Base-by-base conservation (phyloP, 2,888 invertebrate species). In the Nemoura dubitans region DNA sequence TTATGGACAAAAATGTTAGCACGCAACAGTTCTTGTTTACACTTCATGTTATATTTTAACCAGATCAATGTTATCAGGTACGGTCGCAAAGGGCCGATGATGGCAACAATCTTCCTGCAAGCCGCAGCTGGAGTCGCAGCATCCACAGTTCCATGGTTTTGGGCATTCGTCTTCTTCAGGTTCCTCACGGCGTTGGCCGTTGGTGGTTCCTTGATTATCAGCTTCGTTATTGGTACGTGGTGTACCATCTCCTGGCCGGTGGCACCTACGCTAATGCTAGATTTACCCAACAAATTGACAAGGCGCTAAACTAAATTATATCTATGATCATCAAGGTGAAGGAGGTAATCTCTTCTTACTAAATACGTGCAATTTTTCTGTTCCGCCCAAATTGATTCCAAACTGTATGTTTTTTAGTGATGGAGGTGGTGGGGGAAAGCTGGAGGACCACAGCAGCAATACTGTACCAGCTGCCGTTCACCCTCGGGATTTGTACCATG, bases 201-300 rank as follows among this genome's bases (percentile, higher is more conserved):
- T 89, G 95, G 94, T 87, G 95, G 95, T 2, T 93, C 94, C 36
- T 93, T 94, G 88, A 93, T 94, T 26, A 93, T 94, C 88, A 94
- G 95, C 0, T 95, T 95, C 90, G 95, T 95, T 0, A 91, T 95
- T 89, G 94, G 94, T 90, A 93, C n/a, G n/a, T n/a, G n/a, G n/a
- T n/a, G n/a, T n/a, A n/a, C n/a, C n/a, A n/a, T n/a, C n/a, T n/a
- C n/a, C n/a, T n/a, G n/a, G n/a, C n/a, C n/a, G n/a, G n/a, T n/a
- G n/a, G n/a, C n/a, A n/a, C n/a, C n/a, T n/a, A n/a, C n/a, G n/a
- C n/a, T n/a, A 94, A 93, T 94, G 0, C 10, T 36, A 36, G 36
- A 3, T 6, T 2, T 0, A n/a, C 16, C 14, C 94, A 92, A 93
- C 92, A 90, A 90, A 90, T 16, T 80, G n/a, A 76, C 36, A 36